Evolutionary conservation across 1,140 invertebrate species (phyloP).

Genomic region (Proctacanthus coquilletti): DNA sequence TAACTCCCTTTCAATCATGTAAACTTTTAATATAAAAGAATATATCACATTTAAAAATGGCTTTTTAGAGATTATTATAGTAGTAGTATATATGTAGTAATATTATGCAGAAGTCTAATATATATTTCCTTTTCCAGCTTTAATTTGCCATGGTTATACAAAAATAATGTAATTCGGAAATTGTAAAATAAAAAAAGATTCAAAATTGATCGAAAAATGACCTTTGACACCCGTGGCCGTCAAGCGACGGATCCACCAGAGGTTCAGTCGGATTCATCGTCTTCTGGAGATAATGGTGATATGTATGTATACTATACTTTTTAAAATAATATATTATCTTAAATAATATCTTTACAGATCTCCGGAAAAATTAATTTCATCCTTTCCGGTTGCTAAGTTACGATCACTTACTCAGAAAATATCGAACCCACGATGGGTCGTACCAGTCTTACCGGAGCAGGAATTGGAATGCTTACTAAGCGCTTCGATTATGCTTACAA

Average conservation of each 20-base stretch:
- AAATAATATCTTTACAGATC: constrained; percentile 10
- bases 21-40: too few relatives aligned
- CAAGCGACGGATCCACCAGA: constrained; percentile 1
- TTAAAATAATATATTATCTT: not conserved
- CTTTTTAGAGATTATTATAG: too few relatives aligned
- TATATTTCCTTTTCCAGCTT: too few relatives aligned
- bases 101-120: too few relatives aligned
- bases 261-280: not conserved
- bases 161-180: too few relatives aligned
- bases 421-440: constrained; percentile 85
- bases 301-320: not conserved
- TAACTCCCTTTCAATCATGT: too few relatives aligned
- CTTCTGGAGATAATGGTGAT: not conserved
- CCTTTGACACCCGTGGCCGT: constrained; percentile 2
- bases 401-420: constrained; percentile 89
- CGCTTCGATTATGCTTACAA: constrained; percentile 74
- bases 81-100: too few relatives aligned
- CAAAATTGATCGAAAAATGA: too few relatives aligned
- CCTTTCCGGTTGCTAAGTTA: constrained; percentile 75
- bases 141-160: too few relatives aligned
- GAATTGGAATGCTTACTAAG: constrained; percentile 84
- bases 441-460: constrained; percentile 90
- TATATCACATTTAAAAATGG: too few relatives aligned
- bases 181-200: too few relatives aligned
- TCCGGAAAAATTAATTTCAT: constrained; percentile 26